Conservation (phyloP, 2,888 invertebrate species). For the Tetranychus truncatus region DNA sequence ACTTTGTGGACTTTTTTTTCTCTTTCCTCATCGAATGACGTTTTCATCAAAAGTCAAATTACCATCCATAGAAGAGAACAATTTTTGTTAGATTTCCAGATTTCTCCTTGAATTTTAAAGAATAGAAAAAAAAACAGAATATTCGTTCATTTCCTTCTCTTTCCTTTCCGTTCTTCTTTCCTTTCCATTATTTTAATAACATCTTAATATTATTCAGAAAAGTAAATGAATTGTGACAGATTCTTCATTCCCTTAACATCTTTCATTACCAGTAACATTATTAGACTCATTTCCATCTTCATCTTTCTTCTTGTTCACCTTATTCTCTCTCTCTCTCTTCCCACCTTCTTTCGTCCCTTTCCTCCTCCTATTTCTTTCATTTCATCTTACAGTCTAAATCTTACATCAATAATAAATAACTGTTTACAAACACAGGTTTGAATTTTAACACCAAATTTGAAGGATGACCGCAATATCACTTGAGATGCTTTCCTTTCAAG, state of each 20-base stretch:
- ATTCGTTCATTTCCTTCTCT: no score
- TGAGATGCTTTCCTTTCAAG: not conserved
- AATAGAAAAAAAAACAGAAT: no score
- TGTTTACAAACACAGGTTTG: not conserved
- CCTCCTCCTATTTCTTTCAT: not conserved
- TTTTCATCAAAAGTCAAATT: no score
- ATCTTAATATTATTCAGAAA: no score
- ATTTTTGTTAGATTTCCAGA: no score
- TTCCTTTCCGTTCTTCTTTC: no score
- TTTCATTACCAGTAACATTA: not conserved
- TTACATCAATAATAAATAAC: not conserved
- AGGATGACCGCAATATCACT: constrained; percentile 1
- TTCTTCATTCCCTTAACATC: not conserved
- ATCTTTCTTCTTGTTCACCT: not conserved
- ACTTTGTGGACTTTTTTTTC: no score
- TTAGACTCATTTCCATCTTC: not conserved
- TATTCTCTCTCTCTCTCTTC: not conserved
- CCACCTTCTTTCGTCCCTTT: not conserved
- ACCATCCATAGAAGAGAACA: no score
- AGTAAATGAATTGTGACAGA: no score
- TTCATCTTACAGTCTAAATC: not conserved
- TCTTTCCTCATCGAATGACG: no score
- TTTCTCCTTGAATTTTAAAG: no score
- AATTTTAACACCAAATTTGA: not conserved
- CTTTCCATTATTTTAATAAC: no score